Evolutionary conservation across 2,113 vertebrate genomes (phyloP), one percentile per base, ranked within the genome.

Genomic region (Herpetotheres cachinnans): DNA sequence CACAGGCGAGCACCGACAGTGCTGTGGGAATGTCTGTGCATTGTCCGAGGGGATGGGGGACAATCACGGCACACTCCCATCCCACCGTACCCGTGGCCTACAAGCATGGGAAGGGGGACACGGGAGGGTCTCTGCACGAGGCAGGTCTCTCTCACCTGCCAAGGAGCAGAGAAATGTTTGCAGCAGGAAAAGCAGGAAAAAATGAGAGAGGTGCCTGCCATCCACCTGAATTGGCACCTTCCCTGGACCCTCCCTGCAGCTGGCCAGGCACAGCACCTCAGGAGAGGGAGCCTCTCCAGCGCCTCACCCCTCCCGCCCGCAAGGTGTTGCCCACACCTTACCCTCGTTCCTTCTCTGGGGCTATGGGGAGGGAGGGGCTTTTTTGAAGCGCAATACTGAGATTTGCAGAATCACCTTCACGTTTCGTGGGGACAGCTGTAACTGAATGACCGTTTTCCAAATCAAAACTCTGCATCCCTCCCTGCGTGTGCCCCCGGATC

Each of bases 21-120:
- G 3, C 27, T 0, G 1, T 0, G 12, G 44, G 21, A 27, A 20
- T 1, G 16, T 9, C 54, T 30, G 16, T 10, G n/a, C 21, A 0
- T 2, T 24, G 59, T 8, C 38, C 69, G 5, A 15, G 0, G 26
- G 24, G 50, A 22, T 0, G 3, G 36, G 40, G 32, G n/a, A 87
- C 21, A 9, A 10, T 1, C 19, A 19, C 0, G 0, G 47, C 67
- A 44, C 58, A 6, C 2, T 34, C 52, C 50, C 54, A 24, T 7
- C 34, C 42, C 62, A 9, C 16, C 1, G 1, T 0, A 7, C n/a
- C 6, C 2, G 0, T 3, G 25, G 1, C 6, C 50, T n/a, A 46
- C 2, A 13, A 56, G 50, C 0, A 0, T 2, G 36, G 40, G 52
- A 36, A 25, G 50, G 19, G 30, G 36, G 40, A 9, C 62, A 22